Evolutionary conservation across 2,113 vertebrate genomes (phyloP), one percentile per base, ranked within the genome.

Genomic region (Xerus inauris): DNA sequence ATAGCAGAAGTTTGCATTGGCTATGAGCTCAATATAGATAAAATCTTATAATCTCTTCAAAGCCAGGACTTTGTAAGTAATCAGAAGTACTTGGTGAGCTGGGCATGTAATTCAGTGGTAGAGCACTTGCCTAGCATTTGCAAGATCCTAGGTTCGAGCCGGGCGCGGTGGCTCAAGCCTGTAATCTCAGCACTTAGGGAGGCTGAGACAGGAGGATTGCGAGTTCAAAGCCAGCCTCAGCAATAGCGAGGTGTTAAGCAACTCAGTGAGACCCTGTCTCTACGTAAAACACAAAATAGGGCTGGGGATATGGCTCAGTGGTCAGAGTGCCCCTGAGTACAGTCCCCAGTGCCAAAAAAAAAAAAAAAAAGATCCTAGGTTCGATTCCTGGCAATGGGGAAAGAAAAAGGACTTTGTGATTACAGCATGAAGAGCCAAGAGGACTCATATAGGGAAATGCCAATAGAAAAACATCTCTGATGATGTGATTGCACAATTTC

Each of bases 31-130:
- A 77, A 88, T 92, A 81, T 64, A 92, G 57, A 80, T 79, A 89
- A 92, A 85, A 89, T 35, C n/a, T 80, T 94, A 42, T 67, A n/a
- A 40, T 72, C 13, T 38, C 30, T 80, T 95, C 51, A 30, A 75
- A 75, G n/a, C 75, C 6, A 80, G 28, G 24, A 88, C 20, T 85
- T 69, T 82, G 32, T 92, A 71, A 86, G 64, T 88, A 77, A 89
- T 92, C n/a, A 89, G 64, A 86, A 89, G 49, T 77, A 47, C 89
- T 89, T 89, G 82, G 73, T 95, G 32, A 8, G 28, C 19, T 72
- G 38, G 16, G 20, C 11, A 8, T 65, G 30, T 65, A 6, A 65
- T 65, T 67, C 32, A 4, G 49, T 51, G 49, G 5, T 17, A 51
- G 49, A 51, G 49, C 49, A 67, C 64, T 71, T 71, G n/a, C 69